These are phyloP conservation scores for Oceanodroma tethys DNA, from an alignment of 2,113 vertebrate species.

Conservation along the genomic window DNA sequence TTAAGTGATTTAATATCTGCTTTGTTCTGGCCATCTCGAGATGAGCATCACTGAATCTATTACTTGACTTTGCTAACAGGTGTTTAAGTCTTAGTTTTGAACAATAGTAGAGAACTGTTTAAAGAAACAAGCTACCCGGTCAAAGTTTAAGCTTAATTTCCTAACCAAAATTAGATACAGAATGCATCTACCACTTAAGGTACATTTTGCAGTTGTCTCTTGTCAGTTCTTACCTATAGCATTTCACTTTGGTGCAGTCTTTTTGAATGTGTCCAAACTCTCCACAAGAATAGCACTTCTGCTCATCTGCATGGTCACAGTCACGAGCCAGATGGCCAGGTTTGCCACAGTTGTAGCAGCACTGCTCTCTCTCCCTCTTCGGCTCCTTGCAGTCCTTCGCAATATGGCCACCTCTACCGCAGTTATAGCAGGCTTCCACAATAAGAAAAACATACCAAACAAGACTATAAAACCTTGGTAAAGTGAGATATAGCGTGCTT, in stretches of 20 bases:
- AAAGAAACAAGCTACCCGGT: background rate
- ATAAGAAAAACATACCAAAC: conserved; percentile 72
- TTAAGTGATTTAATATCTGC: background rate
- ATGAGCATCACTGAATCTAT: fast-evolving
- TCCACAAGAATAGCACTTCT: conserved; percentile 98
- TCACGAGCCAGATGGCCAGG: conserved; percentile 97
- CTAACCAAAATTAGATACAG: background rate
- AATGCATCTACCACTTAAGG: fast-evolving
- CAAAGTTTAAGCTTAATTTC: background rate
- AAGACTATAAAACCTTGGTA: conserved; percentile 74
- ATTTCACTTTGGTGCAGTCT: conserved; percentile 98
- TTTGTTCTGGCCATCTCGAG: fast-evolving
- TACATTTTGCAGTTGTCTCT: background rate
- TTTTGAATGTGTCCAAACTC: conserved; percentile 98
- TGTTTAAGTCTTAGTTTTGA: background rate
- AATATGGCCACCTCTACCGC: conserved; percentile 96
- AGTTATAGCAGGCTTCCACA: conserved; percentile 97
- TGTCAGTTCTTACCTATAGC: conserved; percentile 86
- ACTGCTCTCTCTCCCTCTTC: conserved; percentile 95
- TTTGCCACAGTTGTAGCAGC: conserved; percentile 98
- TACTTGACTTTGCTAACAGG: background rate
- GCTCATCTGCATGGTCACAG: conserved; percentile 94
- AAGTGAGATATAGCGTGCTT: background rate
- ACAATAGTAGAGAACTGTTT: fast-evolving
- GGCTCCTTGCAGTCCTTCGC: conserved; percentile 99